phyloP scores from a whole-genome alignment of 2,888 invertebrate genomes.

The Isoperla grammatica region DNA sequence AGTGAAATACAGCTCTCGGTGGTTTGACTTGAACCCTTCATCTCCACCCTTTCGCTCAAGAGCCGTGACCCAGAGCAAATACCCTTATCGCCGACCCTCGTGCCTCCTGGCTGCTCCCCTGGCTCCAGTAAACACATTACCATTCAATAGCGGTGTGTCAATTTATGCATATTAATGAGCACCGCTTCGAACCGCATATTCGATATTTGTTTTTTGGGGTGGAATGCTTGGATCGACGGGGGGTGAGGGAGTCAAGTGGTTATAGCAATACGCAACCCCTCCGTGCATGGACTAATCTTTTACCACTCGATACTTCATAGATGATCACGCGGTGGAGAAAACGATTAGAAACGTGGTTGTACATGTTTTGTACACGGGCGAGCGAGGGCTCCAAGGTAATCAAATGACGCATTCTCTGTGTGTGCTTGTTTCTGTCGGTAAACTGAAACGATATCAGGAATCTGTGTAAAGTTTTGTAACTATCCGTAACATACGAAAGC shows the following conservation, averaged over 20 bases:
- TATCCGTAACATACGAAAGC: no score
- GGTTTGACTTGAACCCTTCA: slow-evolving; percentile 1
- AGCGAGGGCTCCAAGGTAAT: no score
- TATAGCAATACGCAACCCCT: no score
- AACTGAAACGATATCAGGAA: no score
- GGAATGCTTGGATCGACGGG: neutral
- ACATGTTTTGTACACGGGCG: no score
- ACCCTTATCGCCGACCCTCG: neutral
- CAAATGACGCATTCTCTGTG: no score
- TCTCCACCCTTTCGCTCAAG: slow-evolving; percentile 1
- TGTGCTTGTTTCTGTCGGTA: no score
- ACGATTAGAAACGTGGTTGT: no score
- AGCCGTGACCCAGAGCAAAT: neutral
- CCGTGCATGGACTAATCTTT: no score
- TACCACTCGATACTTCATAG: no score
- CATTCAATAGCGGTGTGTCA: slow-evolving; percentile 28
- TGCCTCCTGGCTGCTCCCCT: neutral
- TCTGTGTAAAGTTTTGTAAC: no score
- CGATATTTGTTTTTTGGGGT: slow-evolving; percentile 3
- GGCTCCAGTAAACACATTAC: slow-evolving; percentile 24
- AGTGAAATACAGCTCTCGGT: neutral
- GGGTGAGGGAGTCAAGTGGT: neutral
- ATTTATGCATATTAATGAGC: slow-evolving; percentile 27
- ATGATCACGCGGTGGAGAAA: no score
- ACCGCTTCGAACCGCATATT: neutral